These are phyloP conservation scores for Acromyrmex heyeri DNA, from an alignment of 1,140 invertebrate genomes.

Conservation along the genomic window DNA sequence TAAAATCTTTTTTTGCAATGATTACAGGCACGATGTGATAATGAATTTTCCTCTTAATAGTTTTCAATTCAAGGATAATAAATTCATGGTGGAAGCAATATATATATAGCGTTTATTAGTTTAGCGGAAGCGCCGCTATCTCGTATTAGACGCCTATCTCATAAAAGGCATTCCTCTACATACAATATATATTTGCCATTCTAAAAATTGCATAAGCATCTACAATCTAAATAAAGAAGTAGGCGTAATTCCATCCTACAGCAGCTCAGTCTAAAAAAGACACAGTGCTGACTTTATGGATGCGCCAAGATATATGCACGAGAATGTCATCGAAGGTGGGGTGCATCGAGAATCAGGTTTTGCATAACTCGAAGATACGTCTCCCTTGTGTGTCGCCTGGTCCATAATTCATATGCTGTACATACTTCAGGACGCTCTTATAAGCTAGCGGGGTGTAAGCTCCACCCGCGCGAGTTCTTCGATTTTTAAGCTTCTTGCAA, in stretches of 20 bases:
- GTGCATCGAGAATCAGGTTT: conserved; percentile 45
- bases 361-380: conserved; percentile 62
- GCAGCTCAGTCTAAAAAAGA: background rate
- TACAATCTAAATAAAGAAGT: background rate
- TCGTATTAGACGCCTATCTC: no score
- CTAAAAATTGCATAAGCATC: background rate
- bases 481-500: conserved; percentile 52
- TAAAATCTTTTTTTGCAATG: no score
- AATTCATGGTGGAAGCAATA: no score
- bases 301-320: conserved; percentile 7
- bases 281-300: background rate
- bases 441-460: conserved; percentile 28
- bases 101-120: no score
- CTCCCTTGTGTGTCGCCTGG: conserved; percentile 32
- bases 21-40: no score
- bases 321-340: conserved; percentile 37
- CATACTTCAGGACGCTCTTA: conserved; percentile 53
- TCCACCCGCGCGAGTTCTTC: conserved; percentile 38
- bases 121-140: no score
- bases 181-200: background rate
- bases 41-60: no score
- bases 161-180: no score
- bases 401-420: conserved; percentile 61
- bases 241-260: background rate
- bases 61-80: no score